Evolutionary conservation across 2,113 vertebrate genomes (phyloP).

Genomic region (Mormoops blainvillei): DNA sequence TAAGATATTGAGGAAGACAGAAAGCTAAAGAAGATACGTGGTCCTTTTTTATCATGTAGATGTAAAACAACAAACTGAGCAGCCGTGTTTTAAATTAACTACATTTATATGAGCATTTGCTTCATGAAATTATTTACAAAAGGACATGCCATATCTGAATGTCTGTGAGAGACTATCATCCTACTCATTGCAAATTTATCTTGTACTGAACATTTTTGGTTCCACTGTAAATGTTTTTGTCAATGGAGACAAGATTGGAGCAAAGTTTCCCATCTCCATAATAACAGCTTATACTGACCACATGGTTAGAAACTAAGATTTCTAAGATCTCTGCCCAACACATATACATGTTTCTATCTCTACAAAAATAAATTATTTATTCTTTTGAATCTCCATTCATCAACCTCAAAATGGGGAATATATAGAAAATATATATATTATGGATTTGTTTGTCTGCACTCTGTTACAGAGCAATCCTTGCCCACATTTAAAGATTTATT

Average conservation of each 20-base stretch:
- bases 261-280: not conserved
- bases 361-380: conserved; percentile 48
- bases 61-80: not conserved
- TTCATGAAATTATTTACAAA: conserved; percentile 20
- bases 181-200: conserved; percentile 29
- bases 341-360: conserved; percentile 17
- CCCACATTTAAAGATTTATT: conserved; percentile 66
- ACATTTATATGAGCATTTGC: not conserved
- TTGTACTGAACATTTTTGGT: conserved; percentile 3
- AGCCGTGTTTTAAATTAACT: not conserved
- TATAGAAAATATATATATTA: conserved; percentile 56
- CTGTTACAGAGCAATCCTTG: conserved; percentile 51
- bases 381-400: conserved; percentile 51
- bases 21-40: not conserved
- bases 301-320: conserved; percentile 42
- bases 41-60: not conserved
- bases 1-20: not conserved
- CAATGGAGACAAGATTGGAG: conserved; percentile 25
- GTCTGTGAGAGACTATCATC: not conserved
- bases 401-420: conserved; percentile 54
- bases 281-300: conserved; percentile 34
- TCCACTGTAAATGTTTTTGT: conserved; percentile 28
- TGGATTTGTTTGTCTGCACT: conserved; percentile 59
- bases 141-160: not conserved
- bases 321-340: conserved; percentile 42